A percentile compares a stretch with the other conserved stretches of the same genome.
Conservation (phyloP, 2,113 vertebrate species). For the Reinhardtius hippoglossoides region DNA sequence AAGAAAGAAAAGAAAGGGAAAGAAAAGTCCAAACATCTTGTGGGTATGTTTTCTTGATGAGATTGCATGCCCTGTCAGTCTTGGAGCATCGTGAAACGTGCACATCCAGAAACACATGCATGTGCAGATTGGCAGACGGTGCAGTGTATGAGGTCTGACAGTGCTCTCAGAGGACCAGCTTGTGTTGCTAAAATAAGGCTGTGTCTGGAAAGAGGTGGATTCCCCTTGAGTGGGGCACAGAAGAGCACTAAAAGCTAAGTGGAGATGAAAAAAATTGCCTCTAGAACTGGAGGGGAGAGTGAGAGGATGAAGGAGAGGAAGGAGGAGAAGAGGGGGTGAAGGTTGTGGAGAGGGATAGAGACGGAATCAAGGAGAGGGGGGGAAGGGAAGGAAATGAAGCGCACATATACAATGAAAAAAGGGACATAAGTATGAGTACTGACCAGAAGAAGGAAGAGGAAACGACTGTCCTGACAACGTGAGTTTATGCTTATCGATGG, state of each 20-base stretch:
- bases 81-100: slow-evolving; percentile 25
- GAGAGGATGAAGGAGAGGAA: slow-evolving; percentile 59
- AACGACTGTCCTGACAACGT: too few relatives aligned
- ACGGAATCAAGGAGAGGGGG: slow-evolving; percentile 3
- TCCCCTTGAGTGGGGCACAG: slow-evolving; percentile 75
- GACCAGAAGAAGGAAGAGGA: too few relatives aligned
- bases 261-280: slow-evolving; percentile 67
- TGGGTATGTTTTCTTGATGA: slow-evolving; percentile 47
- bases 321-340: slow-evolving; percentile 50
- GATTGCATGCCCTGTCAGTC: slow-evolving; percentile 47
- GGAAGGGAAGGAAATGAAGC: neutral
- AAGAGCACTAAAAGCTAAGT: slow-evolving; percentile 84
- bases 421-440: too few relatives aligned
- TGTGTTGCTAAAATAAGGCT: slow-evolving; percentile 80
- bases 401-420: too few relatives aligned
- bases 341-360: slow-evolving; percentile 28
- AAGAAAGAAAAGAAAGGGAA: neutral
- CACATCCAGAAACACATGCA: slow-evolving; percentile 4
- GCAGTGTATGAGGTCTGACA: slow-evolving; percentile 70
- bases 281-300: slow-evolving; percentile 52
- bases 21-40: slow-evolving; percentile 19
- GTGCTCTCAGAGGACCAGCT: slow-evolving; percentile 70
- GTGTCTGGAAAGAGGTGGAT: slow-evolving; percentile 79
- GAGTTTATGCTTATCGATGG: too few relatives aligned
- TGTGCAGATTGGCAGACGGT: slow-evolving; percentile 45